These are phyloP conservation scores for Caiman crocodilus DNA, from an alignment of 2,797 vertebrate genomes.

Conservation along the genomic window DNA sequence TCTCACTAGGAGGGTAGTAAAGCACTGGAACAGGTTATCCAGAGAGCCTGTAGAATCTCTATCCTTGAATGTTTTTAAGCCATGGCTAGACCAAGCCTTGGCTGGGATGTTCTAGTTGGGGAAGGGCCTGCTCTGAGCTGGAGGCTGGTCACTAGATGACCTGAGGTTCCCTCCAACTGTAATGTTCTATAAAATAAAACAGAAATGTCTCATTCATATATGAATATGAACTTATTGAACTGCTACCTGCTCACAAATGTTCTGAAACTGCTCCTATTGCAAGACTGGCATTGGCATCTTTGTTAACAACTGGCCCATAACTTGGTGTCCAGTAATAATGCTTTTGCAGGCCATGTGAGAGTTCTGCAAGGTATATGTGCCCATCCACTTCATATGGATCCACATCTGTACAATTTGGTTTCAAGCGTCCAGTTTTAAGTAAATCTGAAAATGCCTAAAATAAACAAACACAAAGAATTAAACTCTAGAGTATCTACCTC, in stretches of 20 bases:
- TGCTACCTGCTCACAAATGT: constrained; percentile 56
- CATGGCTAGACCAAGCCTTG: too few species aligned
- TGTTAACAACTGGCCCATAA: neutral
- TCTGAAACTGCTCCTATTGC: constrained; percentile 48
- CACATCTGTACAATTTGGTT: constrained; percentile 84
- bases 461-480: rapidly evolving
- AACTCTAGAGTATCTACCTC: rapidly evolving
- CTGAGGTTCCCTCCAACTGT: neutral
- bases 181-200: neutral
- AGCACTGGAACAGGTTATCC: too few species aligned
- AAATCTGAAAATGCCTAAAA: constrained; percentile 86
- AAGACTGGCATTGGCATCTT: constrained; percentile 76
- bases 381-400: constrained; percentile 85
- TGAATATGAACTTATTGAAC: too few species aligned
- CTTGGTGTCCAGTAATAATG: constrained; percentile 84
- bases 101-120: too few species aligned
- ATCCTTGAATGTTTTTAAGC: too few species aligned
- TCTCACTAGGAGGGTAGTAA: too few species aligned
- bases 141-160: too few species aligned
- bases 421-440: constrained; percentile 80
- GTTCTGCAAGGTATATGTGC: constrained; percentile 82
- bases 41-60: too few species aligned
- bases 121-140: too few species aligned
- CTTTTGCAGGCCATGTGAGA: constrained; percentile 83
- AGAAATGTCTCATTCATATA: neutral